Percentiles rank a stretch among this genome's conserved stretches.
These are phyloP conservation scores for Pipistrellus pipistrellus DNA, from an alignment of 2,797 vertebrate species.

Conservation along the genomic window DNA sequence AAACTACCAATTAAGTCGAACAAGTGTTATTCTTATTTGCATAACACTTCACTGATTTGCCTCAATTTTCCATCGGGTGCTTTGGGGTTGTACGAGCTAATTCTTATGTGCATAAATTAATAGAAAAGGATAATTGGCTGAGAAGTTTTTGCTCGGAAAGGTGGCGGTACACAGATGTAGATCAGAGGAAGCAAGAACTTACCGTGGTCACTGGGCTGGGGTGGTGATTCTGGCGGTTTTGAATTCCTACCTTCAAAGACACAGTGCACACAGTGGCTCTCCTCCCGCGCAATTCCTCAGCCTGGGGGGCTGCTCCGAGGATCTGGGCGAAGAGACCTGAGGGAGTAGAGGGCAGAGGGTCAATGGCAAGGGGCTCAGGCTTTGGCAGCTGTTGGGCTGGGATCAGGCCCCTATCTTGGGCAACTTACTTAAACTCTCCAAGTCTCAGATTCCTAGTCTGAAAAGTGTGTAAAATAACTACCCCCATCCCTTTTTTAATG, in stretches of 20 bases:
- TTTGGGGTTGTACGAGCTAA: constrained; percentile 62
- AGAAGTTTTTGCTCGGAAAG: constrained; percentile 21
- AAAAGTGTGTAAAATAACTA: constrained; percentile 2
- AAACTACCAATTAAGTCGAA: constrained; percentile 67
- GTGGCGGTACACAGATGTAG: neutral
- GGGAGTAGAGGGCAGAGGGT: rapidly evolving
- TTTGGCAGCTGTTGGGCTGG: neutral
- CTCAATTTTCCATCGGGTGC: constrained; percentile 65
- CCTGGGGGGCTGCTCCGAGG: neutral
- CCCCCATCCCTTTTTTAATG: neutral
- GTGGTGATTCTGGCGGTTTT: constrained; percentile 6
- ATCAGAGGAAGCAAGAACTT: constrained; percentile 27
- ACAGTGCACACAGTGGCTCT: neutral
- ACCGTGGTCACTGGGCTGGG: constrained; percentile 13
- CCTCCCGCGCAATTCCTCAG: rapidly evolving
- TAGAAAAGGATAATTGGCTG: constrained; percentile 53
- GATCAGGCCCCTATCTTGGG: neutral
- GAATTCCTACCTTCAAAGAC: constrained; percentile 33
- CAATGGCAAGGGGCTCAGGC: neutral
- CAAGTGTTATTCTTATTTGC: constrained; percentile 67
- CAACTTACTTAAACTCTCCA: neutral
- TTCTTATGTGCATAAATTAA: constrained; percentile 61
- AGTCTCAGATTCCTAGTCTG: constrained; percentile 37
- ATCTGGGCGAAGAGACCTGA: neutral
- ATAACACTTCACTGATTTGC: constrained; percentile 62